Conservation (phyloP, 2,113 vertebrate species). For the Canis aureus region DNA sequence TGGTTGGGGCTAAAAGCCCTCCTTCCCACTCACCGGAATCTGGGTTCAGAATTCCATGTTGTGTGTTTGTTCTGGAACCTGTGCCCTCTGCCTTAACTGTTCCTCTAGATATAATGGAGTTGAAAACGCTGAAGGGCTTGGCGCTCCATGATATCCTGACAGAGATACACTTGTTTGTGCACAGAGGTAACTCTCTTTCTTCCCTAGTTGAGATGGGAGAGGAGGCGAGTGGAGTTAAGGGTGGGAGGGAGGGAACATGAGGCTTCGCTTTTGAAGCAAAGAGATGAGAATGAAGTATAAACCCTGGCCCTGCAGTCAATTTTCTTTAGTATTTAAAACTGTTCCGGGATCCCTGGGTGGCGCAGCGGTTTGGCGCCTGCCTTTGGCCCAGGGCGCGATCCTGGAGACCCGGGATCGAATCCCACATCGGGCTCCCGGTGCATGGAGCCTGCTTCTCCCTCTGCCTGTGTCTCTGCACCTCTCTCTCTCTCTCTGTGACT, state of each 20-base stretch:
- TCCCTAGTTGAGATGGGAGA: background rate
- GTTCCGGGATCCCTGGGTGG: background rate
- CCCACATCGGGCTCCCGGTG: too few species aligned
- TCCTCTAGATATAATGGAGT: constrained; percentile 92
- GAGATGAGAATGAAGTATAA: background rate
- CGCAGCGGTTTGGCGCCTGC: too few species aligned
- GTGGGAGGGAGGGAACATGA: too few species aligned
- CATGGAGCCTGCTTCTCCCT: too few species aligned
- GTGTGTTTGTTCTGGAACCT: background rate
- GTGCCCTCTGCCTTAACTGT: constrained; percentile 71
- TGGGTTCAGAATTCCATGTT: background rate
- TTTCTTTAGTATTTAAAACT: constrained; percentile 12
- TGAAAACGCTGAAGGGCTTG: constrained; percentile 97
- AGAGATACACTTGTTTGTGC: constrained; percentile 95
- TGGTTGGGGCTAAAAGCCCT: background rate
- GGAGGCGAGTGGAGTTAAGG: background rate
- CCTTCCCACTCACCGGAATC: background rate
- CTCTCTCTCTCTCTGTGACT: too few species aligned
- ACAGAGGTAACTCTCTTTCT: constrained; percentile 90
- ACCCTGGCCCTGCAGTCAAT: background rate
- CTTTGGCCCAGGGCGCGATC: too few species aligned
- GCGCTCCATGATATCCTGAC: constrained; percentile 97
- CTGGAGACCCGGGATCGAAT: too few species aligned
- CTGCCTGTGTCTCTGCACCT: too few species aligned
- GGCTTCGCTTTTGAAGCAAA: background rate